Percentiles rank a stretch among this genome's conserved stretches.
Evolutionary conservation across 2,113 vertebrate species (phyloP).

Genomic region (Macaca nemestrina): DNA sequence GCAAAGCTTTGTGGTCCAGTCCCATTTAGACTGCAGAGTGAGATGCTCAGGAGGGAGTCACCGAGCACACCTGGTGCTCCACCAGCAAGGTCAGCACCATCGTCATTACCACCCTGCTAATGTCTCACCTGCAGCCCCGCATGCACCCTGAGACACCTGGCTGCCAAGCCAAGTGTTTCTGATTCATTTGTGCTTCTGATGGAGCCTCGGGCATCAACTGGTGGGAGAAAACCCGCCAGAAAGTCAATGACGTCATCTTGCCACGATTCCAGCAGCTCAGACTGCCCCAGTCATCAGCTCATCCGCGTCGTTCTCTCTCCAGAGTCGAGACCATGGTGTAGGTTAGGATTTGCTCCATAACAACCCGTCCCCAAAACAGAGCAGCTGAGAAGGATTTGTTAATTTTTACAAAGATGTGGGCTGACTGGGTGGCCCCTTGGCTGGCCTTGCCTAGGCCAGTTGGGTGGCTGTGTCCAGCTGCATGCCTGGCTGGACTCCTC

Average conservation of each 20-base stretch:
- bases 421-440: not conserved
- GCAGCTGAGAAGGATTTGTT: not conserved
- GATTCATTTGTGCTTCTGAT: not conserved
- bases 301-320: not conserved
- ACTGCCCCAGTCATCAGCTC: too few relatives aligned
- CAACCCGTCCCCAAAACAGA: not conserved
- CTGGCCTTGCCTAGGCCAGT: not conserved
- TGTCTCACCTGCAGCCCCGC: not conserved
- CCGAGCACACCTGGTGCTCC: not conserved
- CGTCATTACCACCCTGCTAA: not conserved
- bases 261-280: not conserved
- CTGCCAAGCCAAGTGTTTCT: not conserved
- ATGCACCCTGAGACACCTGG: not conserved
- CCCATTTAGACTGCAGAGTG: too few relatives aligned
- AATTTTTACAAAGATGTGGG: not conserved
- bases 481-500: too few relatives aligned
- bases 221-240: not conserved
- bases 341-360: not conserved
- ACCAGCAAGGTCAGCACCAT: not conserved
- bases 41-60: not conserved
- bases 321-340: not conserved
- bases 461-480: not conserved
- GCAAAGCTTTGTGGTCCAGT: not conserved
- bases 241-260: rapidly evolving
- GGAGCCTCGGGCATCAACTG: not conserved